Base-by-base conservation (phyloP, 53 echinoderm and acorn worm genomes). In the Antedon mediterranea region DNA sequence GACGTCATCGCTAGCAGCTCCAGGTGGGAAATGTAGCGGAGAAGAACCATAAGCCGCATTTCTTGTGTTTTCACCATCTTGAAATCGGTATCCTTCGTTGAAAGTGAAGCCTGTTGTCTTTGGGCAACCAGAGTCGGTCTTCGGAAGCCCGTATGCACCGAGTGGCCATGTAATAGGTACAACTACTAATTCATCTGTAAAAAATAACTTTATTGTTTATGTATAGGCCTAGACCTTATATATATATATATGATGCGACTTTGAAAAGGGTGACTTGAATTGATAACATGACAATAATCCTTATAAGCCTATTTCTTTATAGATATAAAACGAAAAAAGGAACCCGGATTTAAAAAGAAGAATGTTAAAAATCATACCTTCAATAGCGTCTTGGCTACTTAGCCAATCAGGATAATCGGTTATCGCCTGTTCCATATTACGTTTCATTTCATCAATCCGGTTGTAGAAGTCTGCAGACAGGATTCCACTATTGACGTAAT, bases 101-200 rank as follows among this genome's bases (percentile, higher is more conserved):
- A 77, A 86, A 34, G 78, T 70, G 43, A 82, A 79, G 31, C 71
- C 79, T 7, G 79, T 23, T 13, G 71, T 43, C 5, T 71, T 18
- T 31, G 86, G 82, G 72, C 86, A 86, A 33, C 77, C 82, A 33
- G 34, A 1, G 30, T 23, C 29, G 28, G 81, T 74, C 74, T 82
- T 74, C 32, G 86, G 86, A 27, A 86, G 30, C 31, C 86, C 86
- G 70, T 86, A 86, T 28, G 32, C 34, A 0, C 86, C 86, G 43
- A 43, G 0, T 0, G 86, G 81, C 86, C 86, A 86, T 18, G 76
- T 79, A 30, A 72, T 30, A 29, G 76, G 73, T 15, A 32, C 23
- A 15, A 23, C 23, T 3, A 57, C 14, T 2, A 15, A 57, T 23
- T 57, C 57, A 26, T 57, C 57, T 57, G 57, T 18, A 57, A 7